Evolutionary conservation across 2,797 vertebrate species (phyloP).

Genomic region (Rallus crepitans): DNA sequence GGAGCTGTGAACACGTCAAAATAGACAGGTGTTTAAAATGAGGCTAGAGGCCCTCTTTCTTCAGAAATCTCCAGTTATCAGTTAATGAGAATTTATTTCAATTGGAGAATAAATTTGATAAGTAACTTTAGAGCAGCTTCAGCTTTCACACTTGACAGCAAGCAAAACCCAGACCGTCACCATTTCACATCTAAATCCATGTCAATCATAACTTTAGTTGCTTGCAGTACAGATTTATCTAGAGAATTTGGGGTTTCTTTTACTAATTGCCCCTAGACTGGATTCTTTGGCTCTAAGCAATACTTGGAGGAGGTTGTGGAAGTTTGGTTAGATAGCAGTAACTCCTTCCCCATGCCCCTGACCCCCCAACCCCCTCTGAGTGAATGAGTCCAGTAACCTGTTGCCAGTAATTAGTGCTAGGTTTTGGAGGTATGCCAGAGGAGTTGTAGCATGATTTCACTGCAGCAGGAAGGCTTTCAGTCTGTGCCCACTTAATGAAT

Average conservation of each 20-base stretch:
- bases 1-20: not conserved
- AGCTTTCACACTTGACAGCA: not conserved
- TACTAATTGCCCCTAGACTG: not conserved
- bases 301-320: not conserved
- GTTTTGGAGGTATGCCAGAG: not conserved
- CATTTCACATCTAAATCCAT: not conserved
- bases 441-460: not conserved
- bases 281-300: not conserved
- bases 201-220: not conserved
- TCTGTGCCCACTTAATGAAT: not conserved
- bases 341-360: not conserved
- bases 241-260: not conserved
- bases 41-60: not conserved
- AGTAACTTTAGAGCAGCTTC: not conserved
- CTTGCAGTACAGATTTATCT: not conserved
- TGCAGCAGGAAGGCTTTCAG: not conserved
- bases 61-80: not conserved
- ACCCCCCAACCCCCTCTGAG: rapidly evolving
- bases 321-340: not conserved
- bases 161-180: not conserved
- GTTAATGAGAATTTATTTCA: too few species aligned
- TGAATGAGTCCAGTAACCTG: not conserved
- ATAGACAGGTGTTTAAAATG: not conserved
- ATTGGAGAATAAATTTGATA: not conserved
- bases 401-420: not conserved